Evolutionary conservation across 2,113 vertebrate genomes (phyloP), one percentile per base, ranked within the genome.

Genomic region (Epinephelus lanceolatus): DNA sequence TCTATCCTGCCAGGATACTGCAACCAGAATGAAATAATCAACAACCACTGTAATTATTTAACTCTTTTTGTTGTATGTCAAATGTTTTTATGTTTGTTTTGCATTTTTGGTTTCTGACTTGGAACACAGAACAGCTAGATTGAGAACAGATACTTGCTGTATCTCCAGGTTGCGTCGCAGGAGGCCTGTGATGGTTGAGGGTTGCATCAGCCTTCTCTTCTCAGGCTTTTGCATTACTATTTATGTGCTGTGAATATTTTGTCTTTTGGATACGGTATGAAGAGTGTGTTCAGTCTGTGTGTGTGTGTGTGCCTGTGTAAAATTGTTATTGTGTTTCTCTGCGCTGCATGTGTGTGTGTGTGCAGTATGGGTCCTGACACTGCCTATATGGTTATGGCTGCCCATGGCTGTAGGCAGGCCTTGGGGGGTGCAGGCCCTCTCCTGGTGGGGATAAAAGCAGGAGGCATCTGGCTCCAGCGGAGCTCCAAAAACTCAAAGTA

Each of bases 381-480:
- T 84, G 88, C 86, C 88, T 91, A 82, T 75, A 88, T 92, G 87
- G 84, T 90, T 92, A 68, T 83, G 88, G 93, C 86, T 93, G 96
- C 97, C 96, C 91, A 95, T 97, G 96, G 96, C 96, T 96, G 82
- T 89, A 85, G 91, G 92, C 96, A 96, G 96, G 96, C 96, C 95
- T 95, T 96, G 96, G 83, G 96, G 96, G 96, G 91, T 96, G 84
- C 95, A 96, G 96, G 94, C 96, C 95, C 96, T 96, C 95, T 96
- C 96, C 96, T 97, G 96, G 96, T 92, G 95, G 88, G 96, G 97
- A 98, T 98, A 97, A 99, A 98, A 98, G 96, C 90, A 94, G 95
- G 86, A 96, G 96, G 97, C 97, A 99, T 98, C 97, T 99, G 97
- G 96, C 97, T 98, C 96, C 96, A 96, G 96, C 94, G 88, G 96